A percentile compares a stretch with the other conserved stretches of the same genome.
phyloP scores from a whole-genome alignment of 2,113 vertebrate genomes.

The Noturus placidus region DNA sequence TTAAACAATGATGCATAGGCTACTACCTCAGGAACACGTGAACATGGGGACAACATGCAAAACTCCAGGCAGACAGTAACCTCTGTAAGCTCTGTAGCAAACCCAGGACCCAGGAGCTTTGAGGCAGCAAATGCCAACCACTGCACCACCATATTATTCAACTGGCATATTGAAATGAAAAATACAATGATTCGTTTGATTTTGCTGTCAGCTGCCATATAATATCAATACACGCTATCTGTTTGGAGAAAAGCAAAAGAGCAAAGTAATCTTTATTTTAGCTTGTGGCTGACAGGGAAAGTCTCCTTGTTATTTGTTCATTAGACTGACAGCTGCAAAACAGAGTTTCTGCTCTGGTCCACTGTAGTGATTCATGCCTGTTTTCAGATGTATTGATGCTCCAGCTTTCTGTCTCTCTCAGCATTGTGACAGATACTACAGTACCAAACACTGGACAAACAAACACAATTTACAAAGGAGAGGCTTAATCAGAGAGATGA shows the following conservation, averaged over 20 bases:
- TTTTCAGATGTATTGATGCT: conserved; percentile 53
- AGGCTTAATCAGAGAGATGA: not conserved
- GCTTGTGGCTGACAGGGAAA: conserved; percentile 36
- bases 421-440: conserved; percentile 54
- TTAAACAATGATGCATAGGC: not conserved
- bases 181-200: not conserved
- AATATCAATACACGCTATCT: conserved; percentile 31
- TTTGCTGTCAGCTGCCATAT: not conserved
- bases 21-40: not conserved
- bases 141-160: not conserved
- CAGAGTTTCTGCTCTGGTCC: conserved; percentile 52
- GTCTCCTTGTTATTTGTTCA: conserved; percentile 47
- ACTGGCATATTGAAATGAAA: conserved; percentile 6
- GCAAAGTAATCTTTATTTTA: conserved; percentile 43
- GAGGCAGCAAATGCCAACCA: not conserved
- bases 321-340: conserved; percentile 53
- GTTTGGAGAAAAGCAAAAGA: conserved; percentile 19
- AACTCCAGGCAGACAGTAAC: not conserved
- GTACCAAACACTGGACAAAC: conserved; percentile 61
- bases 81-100: not conserved
- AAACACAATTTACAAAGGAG: conserved; percentile 55
- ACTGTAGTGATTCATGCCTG: conserved; percentile 54
- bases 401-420: conserved; percentile 3
- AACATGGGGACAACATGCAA: not conserved
- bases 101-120: not conserved